Evolutionary conservation across 2,888 invertebrate species (phyloP).

Genomic region (Parthenolecanium corni): DNA sequence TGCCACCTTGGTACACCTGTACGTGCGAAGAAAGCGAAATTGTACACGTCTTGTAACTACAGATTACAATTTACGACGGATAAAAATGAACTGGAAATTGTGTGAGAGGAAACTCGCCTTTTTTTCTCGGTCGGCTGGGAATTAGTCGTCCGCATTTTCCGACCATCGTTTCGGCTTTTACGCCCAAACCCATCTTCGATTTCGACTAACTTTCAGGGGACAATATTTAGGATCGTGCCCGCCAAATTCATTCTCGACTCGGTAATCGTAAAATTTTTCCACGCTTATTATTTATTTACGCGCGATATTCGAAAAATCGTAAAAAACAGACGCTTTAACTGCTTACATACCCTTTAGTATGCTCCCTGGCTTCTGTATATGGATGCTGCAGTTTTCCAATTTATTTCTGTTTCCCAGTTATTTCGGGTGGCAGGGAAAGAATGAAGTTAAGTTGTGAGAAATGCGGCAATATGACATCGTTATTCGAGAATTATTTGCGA

Average conservation of each 20-base stretch:
- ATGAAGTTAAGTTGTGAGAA: too few relatives aligned
- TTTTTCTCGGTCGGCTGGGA: constrained; percentile 3
- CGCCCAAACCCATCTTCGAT: neutral
- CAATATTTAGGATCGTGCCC: constrained; percentile 17
- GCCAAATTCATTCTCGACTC: constrained; percentile 10
- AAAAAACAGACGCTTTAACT: too few relatives aligned
- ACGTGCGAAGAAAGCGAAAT: constrained; percentile 15
- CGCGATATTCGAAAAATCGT: too few relatives aligned
- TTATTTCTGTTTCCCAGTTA: too few relatives aligned
- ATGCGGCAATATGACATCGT: too few relatives aligned
- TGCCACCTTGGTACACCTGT: neutral
- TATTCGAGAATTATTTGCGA: too few relatives aligned
- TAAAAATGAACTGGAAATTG: neutral
- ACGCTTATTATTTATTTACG: constrained; percentile 7
- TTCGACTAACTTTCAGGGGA: neutral
- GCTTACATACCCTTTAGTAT: too few relatives aligned
- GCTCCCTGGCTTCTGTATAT: too few relatives aligned
- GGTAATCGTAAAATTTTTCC: constrained; percentile 10
- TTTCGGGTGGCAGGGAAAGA: too few relatives aligned
- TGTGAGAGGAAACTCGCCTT: neutral
- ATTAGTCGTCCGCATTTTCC: constrained; percentile 9
- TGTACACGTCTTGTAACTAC: neutral
- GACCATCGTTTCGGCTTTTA: neutral
- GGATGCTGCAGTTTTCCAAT: too few relatives aligned
- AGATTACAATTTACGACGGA: neutral